Percentiles rank a stretch among this genome's conserved stretches.
Conservation (phyloP, 2,797 vertebrate genomes). For the Sebastes oblongus region DNA sequence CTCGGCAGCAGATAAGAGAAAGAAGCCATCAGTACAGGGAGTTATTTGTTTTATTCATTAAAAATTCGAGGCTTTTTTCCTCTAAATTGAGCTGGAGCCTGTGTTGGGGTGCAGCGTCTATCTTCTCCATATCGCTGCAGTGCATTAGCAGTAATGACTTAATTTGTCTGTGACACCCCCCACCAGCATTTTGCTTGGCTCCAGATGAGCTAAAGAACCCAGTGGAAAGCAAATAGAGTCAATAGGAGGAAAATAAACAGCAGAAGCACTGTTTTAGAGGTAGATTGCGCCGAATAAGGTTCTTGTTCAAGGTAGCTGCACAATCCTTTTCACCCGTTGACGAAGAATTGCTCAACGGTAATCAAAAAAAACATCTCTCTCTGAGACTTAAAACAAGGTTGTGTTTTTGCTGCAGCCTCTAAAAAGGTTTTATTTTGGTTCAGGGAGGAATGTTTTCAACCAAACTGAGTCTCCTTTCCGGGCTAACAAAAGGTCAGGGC, state of each 20-base stretch:
- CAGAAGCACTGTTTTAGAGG: constrained; percentile 25
- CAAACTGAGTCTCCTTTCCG: constrained; percentile 17
- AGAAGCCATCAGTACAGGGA: constrained; percentile 64
- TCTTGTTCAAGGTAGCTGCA: background rate
- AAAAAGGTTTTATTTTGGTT: constrained; percentile 7
- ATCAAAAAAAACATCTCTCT: constrained; percentile 6
- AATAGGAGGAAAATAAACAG: constrained; percentile 47
- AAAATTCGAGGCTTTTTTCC: constrained; percentile 58
- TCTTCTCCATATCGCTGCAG: constrained; percentile 68
- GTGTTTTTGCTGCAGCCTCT: background rate
- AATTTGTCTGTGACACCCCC: constrained; percentile 79
- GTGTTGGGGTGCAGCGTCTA: constrained; percentile 51
- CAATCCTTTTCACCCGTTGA: background rate
- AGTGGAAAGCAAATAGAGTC: constrained; percentile 50
- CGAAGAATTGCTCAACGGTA: background rate
- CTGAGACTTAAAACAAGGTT: background rate
- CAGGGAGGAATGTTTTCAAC: constrained; percentile 33
- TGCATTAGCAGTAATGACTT: constrained; percentile 79
- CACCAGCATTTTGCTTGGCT: constrained; percentile 58
- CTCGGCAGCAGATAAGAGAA: constrained; percentile 75
- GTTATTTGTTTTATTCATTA: constrained; percentile 75
- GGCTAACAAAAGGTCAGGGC: constrained; percentile 54
- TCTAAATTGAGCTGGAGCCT: constrained; percentile 68
- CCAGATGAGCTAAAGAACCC: constrained; percentile 65
- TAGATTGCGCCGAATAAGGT: background rate